Base-by-base conservation (phyloP, 2,113 vertebrate genomes). In the Pedionomus torquatus region DNA sequence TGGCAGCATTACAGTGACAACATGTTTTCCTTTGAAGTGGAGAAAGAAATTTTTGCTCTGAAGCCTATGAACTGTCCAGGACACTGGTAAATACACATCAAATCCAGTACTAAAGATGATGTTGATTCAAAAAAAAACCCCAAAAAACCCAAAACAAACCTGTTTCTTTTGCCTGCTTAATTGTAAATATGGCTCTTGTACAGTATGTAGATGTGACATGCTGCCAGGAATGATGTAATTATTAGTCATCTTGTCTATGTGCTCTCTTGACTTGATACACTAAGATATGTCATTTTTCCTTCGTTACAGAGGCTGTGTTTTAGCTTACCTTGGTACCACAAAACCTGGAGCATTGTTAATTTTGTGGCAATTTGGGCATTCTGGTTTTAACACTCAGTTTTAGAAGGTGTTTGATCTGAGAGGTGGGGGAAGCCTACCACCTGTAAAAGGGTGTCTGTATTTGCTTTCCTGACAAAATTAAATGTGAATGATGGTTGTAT, bases 61-160 rank as follows among this genome's bases (percentile, higher is more conserved):
- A 99, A 99, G 78, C 99, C 99, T 35, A 99, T 99, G 99, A 99
- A 99, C 97, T 99, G 99, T 95, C 99, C 99, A 0, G 99, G 99
- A 96, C 99, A 99, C 95, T 99, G 99, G 99, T 99, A 99, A 88
- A 66, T 51, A 64, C 9, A 35, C 64, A 52, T 37, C 7, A 76
- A 69, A 72, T 87, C 39, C 31, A 48, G 18, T 54, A 63, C 14
- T 26, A 46, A 46, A 78, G 21, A n/a, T 39, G 6, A 16, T 70
- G 35, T 33, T 82, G 51, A n/a, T 33, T 28, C 23, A 48, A 25
- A 41, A 51, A 37, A 5, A 46, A 63, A 63, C n/a, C n/a, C n/a
- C n/a, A 39, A 41, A 51, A n/a, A 4, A 46, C 35, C 43, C 41
- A 17, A 41, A 35, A 4, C 24, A 57, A 72, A 20, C 6, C 7